Base-by-base conservation (phyloP, 2,888 invertebrate species). In the Nephrotoma guestfalica region DNA sequence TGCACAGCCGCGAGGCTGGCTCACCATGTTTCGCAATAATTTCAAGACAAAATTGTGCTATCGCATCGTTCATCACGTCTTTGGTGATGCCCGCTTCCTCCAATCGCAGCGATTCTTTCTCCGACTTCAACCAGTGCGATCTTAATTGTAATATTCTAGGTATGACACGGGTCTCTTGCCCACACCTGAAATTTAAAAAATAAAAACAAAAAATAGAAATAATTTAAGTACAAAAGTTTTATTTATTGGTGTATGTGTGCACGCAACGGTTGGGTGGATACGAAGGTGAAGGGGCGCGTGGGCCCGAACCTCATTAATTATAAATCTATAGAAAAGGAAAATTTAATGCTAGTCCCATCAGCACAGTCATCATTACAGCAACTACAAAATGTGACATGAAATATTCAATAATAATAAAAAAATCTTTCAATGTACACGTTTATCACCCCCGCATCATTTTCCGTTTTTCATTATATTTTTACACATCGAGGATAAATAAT, bases 11-110 rank as follows among this genome's bases (percentile, higher is more conserved):
- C 87, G 97, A 95, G 86, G 99, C 99, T 42, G 97, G 96, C 90
- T 98, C 97, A 83, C 99, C 99, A 92, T 99, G 99, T 89, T 96
- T 95, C 87, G 97, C 98, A 89, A 99, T 98, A 90, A 98, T 96
- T 92, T 99, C 98, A 88, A 99, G 93, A 90, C 98, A 98, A 92
- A 99, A 99, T 85, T 99, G 96, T 51, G 98, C 97, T 89, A 99
- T 96, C 87, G 99, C 99, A 89, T 97, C 95, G 92, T 99, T 97
- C 45, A 84, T 94, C 89, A 98, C 97, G 90, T 96, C 95, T 91
- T 97, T 96, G 87, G 96, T 96, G 88, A 99, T 96, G 88, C 98
- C 98, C 42, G 99, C 99, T 92, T 98, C 98, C 91, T 96, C 95
- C 87, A 99, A 93, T 43, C 98, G 94, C 90, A 97, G 92, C 89